Base-by-base conservation (phyloP, 1,140 invertebrate genomes). In the Drosophila kanapiae region DNA sequence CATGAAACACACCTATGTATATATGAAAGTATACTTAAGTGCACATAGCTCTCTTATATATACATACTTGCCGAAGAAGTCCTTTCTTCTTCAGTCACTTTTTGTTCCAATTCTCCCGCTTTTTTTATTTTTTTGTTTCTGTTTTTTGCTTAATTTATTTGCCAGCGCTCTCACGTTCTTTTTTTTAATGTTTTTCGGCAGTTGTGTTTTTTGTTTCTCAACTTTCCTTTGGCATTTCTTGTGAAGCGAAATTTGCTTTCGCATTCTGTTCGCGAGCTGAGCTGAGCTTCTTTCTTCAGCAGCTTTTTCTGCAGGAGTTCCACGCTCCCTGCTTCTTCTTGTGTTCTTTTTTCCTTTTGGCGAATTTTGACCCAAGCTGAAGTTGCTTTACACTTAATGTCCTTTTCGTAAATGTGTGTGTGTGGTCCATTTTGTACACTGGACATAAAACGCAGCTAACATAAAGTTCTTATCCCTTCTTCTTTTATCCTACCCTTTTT, bases 71-170 rank as follows among this genome's bases (percentile, higher is more conserved):
- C 29, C 29, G 35, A 64, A 27, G 45, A 43, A 69, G 65, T 67
- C 65, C 65, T 69, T 65, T 53, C 62, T 65, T 65, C 37, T 23
- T 27, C 0, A 31, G 9, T n/a, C 11, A 48, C 54, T 38, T 14
- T 67, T 16, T 18, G 40, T 27, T 35, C 61, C 63, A 71, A 70
- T 56, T 54, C 49, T 56, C 43, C 63, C 11, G 1, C 10, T 5
- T 53, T 70, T 59, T 49, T 53, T 53, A 13, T 7, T 14, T 4
- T 4, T 0, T 14, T 0, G 1, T 31, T 67, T 69, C n/a, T n/a
- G n/a, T 69, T 87, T 70, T 82, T 45, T 59, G 56, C 77, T n/a
- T n/a, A 80, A 85, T 83, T 83, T 67, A 83, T 83, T 82, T 75
- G 70, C 67, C 74, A 69, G 61, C 72, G 75, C 76, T 83, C 61